Base-by-base conservation (phyloP, 2,797 vertebrate species). In the Sardinella longiceps region DNA sequence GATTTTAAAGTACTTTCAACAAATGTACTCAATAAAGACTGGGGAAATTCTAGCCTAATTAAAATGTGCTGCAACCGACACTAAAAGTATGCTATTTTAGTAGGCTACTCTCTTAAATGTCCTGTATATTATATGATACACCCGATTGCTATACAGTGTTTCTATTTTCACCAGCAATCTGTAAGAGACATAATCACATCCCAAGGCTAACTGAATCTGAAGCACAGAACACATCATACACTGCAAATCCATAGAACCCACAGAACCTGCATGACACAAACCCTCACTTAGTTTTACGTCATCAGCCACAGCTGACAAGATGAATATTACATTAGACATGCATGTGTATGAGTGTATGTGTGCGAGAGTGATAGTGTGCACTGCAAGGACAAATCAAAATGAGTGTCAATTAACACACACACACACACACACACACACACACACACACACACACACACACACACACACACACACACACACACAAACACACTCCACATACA, bases 361-460 rank as follows among this genome's bases (percentile, higher is more conserved):
- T 56, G 53, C n/a, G 50, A 18, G 20, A 18, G 50, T 51, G 51
- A 20, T 2, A 20, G 58, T 60, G 25, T 14, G 10, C 10, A 14
- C 10, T 25, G 25, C 14, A 6, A 43, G 43, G 70, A n/a, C 56
- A 80, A 56, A 84, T 80, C 39, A 80, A 82, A 86, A 80, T 20
- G 15, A 25, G 43, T 84, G 53, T 81, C 81, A 84, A 82, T 81
- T 50, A 77, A 84, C 51, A 82, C 81, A 18, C 39, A 82, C 80
- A 43, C 11, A 3, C 20, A 3, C 23, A 58, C 25, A 66, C 60
- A 66, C 28, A 30, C 25, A 66, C 60, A 66, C 11, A 33, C 60
- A 66, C 63, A 66, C 63, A 63, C 58, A 63, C 7, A 63, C 7
- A 63, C 9, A 66, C 25, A 66, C 10, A 66, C 25, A 66, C 60